A percentile compares a stretch with the other conserved stretches of the same genome.
These are phyloP conservation scores for Phorcus lineatus DNA, from an alignment of 2,888 invertebrate genomes.

Conservation along the genomic window DNA sequence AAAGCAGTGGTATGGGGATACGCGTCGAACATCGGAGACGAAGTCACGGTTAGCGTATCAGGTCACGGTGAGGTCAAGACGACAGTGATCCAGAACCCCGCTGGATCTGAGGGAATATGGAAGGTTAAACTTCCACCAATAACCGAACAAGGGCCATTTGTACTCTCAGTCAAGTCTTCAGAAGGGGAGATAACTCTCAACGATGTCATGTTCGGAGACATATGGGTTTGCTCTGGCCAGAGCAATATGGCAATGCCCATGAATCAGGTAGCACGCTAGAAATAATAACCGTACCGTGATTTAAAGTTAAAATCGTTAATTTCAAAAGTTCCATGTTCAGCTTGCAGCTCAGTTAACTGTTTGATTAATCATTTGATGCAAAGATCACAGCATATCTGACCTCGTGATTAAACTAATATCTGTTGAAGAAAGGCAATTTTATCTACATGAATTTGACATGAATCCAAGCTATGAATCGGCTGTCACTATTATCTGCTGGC, in stretches of 20 bases:
- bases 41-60: conserved; percentile 38
- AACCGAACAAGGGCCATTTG: conserved; percentile 46
- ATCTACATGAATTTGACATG: too few relatives aligned
- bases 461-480: too few relatives aligned
- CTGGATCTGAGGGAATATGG: conserved; percentile 42
- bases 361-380: too few relatives aligned
- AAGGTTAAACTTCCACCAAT: conserved; percentile 48
- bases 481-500: too few relatives aligned
- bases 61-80: background rate
- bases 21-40: conserved; percentile 43
- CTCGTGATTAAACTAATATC: too few relatives aligned
- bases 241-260: conserved; percentile 66
- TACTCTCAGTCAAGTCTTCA: conserved; percentile 46
- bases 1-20: conserved; percentile 63
- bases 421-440: too few relatives aligned
- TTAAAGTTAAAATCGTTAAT: too few relatives aligned
- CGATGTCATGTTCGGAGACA: conserved; percentile 71
- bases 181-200: conserved; percentile 45
- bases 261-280: conserved; percentile 34
- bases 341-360: too few relatives aligned
- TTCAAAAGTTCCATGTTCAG: too few relatives aligned
- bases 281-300: too few relatives aligned
- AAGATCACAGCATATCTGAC: too few relatives aligned
- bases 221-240: conserved; percentile 73
- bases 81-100: background rate